These are phyloP conservation scores for Scylla paramamosain DNA, from an alignment of 1,140 invertebrate genomes.

Conservation along the genomic window DNA sequence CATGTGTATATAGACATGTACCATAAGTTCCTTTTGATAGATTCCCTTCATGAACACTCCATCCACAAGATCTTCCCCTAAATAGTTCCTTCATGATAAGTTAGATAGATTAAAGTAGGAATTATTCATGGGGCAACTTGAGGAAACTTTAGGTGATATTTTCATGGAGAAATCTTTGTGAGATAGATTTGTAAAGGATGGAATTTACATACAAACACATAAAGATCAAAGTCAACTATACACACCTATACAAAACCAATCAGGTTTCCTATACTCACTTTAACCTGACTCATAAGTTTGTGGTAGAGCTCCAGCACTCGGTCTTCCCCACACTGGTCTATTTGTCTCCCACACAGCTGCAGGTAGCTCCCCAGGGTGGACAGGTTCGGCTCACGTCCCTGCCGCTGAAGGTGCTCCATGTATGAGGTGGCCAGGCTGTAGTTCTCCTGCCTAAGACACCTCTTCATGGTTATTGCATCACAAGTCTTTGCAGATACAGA, in stretches of 20 bases:
- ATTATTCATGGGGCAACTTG: no score
- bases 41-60: no score
- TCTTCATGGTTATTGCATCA: constrained; percentile 35
- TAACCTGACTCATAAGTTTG: constrained; percentile 1
- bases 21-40: no score
- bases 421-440: constrained; percentile 34
- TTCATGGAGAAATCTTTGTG: no score
- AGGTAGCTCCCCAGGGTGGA: constrained; percentile 42
- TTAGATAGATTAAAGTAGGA: no score
- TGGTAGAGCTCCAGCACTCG: constrained; percentile 28
- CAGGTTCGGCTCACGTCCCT: constrained; percentile 42
- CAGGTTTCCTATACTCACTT: background rate
- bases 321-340: constrained; percentile 43
- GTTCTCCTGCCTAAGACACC: background rate
- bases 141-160: no score
- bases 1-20: background rate
- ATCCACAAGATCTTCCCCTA: no score
- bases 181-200: no score
- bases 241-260: background rate
- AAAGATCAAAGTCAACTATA: background rate
- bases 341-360: constrained; percentile 19
- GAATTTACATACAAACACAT: background rate
- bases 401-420: background rate
- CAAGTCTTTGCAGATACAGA: background rate
- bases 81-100: no score